Base-by-base conservation (phyloP, 2,888 invertebrate genomes). In the Leistus spinibarbis region DNA sequence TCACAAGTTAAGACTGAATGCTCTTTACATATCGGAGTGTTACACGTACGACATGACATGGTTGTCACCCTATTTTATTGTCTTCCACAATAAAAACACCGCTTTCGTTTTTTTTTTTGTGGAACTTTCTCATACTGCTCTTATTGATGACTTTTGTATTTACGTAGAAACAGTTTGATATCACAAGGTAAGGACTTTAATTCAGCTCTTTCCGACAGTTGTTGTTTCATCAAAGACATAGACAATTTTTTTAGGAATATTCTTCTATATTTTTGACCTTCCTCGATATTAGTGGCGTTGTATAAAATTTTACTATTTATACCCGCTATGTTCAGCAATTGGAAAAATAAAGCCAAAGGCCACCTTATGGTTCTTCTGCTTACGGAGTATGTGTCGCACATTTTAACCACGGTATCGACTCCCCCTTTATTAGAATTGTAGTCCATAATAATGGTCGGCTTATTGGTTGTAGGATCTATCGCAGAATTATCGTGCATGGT, bases 371-470 rank as follows among this genome's bases (percentile, higher is more conserved):
- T 78, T 60, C 76, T 78, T 72, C 78, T 64, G 7, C 54, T 20
- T 40, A 80, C 79, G 5, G 77, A 77, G 74, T 81, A 81, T 7
- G 75, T 77, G 24, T 23, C 65, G 70, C 80, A 81, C 77, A 81
- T 73, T 77, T 81, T 77, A 76, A 80, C 80, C 0, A 79, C 77
- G 27, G 79, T 79, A 75, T 81, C 79, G 9, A 81, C 79, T 9
- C 80, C 80, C 16, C 79, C 79, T 78, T 81, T 81, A 3, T 60
- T 77, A 10, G 22, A 17, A 71, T 79, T 80, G 23, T 79, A 79
- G 54, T 77, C 66, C 54, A 78, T 64, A 2, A 81, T 79, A 20
- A 77, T 77, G 20, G 76, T 67, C 24, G 78, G 78, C 62, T 78
- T 79, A 13, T 77, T 76, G 4, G 79, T 79, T 7, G 78, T 70